Conservation (phyloP, 2,797 vertebrate species). For the Odontamblyopus lacepedii region DNA sequence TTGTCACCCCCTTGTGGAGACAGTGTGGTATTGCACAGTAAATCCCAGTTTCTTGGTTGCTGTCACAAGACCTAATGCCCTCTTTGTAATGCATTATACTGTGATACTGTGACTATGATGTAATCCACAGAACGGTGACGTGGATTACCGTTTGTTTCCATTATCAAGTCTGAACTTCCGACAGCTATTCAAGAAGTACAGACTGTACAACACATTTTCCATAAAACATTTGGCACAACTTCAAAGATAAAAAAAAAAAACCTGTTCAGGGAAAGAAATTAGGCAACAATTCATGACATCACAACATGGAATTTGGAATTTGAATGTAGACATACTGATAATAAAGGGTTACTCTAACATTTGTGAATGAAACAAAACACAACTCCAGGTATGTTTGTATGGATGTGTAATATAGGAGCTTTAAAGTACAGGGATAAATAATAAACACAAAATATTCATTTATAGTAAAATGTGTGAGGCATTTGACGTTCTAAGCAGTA, state of each 20-base stretch:
- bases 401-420: too few relatives aligned
- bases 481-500: too few relatives aligned
- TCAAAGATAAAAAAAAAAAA: neutral
- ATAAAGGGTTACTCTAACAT: too few relatives aligned
- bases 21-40: neutral
- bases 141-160: neutral
- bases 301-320: too few relatives aligned
- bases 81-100: neutral
- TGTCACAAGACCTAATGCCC: neutral
- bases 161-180: neutral
- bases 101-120: neutral
- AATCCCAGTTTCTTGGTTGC: neutral
- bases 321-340: too few relatives aligned
- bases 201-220: neutral
- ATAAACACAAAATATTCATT: too few relatives aligned
- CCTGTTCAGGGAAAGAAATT: neutral
- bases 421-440: too few relatives aligned
- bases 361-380: too few relatives aligned
- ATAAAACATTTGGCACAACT: neutral
- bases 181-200: neutral
- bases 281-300: neutral
- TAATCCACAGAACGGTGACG: neutral
- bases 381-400: too few relatives aligned
- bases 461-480: too few relatives aligned
- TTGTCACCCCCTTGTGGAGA: slow-evolving; percentile 2